Conservation (phyloP, 2,797 vertebrate species). For the Rhyacichthys aspro region DNA sequence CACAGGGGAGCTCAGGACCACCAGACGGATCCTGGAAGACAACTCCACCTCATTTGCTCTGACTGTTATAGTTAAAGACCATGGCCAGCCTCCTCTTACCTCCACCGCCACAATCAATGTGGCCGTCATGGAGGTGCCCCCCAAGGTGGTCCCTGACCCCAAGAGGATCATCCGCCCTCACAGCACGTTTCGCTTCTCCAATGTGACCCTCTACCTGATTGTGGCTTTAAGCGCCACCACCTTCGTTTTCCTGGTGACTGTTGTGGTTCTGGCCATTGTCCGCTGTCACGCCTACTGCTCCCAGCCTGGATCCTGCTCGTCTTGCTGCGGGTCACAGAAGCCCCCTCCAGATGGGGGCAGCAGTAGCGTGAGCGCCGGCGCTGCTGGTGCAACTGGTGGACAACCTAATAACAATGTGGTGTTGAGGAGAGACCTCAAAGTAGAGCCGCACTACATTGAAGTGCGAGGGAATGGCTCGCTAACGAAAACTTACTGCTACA, state of each 20-base stretch:
- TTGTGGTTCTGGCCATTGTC: conserved; percentile 90
- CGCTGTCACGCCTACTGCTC: conserved; percentile 89
- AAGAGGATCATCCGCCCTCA: conserved; percentile 85
- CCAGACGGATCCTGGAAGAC: conserved; percentile 90
- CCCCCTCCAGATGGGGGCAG: conserved; percentile 79
- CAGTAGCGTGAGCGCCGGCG: conserved; percentile 69
- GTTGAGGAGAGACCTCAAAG: conserved; percentile 90
- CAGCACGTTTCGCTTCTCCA: conserved; percentile 85
- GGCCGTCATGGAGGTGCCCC: conserved; percentile 91
- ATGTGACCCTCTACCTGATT: conserved; percentile 94
- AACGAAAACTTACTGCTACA: conserved; percentile 99
- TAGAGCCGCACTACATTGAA: conserved; percentile 96
- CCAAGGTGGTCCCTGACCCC: conserved; percentile 88
- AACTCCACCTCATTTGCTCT: conserved; percentile 88
- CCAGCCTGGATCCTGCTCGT: conserved; percentile 87
- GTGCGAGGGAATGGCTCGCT: conserved; percentile 96
- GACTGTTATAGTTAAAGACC: conserved; percentile 91
- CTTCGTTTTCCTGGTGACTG: conserved; percentile 94
- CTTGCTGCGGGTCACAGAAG: conserved; percentile 89
- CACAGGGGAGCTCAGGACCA: conserved; percentile 94
- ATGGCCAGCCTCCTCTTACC: conserved; percentile 88
- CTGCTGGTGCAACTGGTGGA: conserved; percentile 62
- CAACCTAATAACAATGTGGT: conserved; percentile 93
- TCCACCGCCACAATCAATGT: conserved; percentile 90
- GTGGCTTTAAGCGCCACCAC: conserved; percentile 93